Base-by-base conservation (phyloP, 2,797 vertebrate species). In the Crocodylus rhombifer region DNA sequence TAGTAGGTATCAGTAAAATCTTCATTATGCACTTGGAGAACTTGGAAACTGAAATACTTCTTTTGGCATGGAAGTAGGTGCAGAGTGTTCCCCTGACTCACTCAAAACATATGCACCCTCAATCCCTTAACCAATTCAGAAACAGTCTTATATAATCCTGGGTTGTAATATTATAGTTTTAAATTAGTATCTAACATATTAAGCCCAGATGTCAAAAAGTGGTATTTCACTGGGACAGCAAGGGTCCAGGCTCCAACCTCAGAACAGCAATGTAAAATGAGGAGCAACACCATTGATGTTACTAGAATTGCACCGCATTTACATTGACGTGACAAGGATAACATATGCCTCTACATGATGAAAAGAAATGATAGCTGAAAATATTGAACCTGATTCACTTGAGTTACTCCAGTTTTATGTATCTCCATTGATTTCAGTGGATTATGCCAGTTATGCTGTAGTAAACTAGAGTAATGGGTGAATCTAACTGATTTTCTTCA, bases 401-500 rank as follows among this genome's bases (percentile, higher is more conserved):
- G 42, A 69, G 20, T 20, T 84, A 20, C 28, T 87, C 86, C 80
- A 82, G 63, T 83, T 94, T 81, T 87, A 26, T 7, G 26, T 26
- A 89, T 58, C 25, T 83, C 78, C 36, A 30, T 51, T 67, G 30
- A 25, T 79, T 11, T 88, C 69, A 58, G 4, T 51, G 51, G 33
- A 75, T 26, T 0, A 61, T 73, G 65, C 17, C 84, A 91, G 33
- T 10, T 83, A 86, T n/a, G 57, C 60, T 28, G 17, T 65, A 57
- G 65, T 21, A 90, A 79, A 71, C 9, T 28, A 93, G 63, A 65
- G 3, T 20, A 67, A 33, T 18, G 90, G 12, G 82, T 0, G 8
- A 94, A 89, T 10, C 5, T 30, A 93, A 23, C 14, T 77, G 18
- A 67, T 75, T 95, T 95, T 91, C n/a, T 65, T 77, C 79, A 80